Evolutionary conservation across 2,113 vertebrate species (phyloP), one percentile per base, ranked within the genome.

Genomic region (Hystrix brachyura): DNA sequence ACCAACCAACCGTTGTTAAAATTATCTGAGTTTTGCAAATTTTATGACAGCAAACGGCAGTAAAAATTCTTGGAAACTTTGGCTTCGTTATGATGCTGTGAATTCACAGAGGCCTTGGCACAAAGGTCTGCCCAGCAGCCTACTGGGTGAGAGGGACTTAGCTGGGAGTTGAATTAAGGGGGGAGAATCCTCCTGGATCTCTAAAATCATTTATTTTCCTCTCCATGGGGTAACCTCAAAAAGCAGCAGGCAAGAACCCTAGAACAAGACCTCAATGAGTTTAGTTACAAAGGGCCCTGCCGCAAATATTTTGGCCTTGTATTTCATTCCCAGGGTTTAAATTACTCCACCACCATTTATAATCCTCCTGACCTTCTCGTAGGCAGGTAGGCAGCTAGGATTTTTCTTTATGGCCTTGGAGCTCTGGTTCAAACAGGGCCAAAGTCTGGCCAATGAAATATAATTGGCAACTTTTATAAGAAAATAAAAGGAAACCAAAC

Each of bases 241-340:
- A 94, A 86, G 89, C 83, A 48, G 67, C 29, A 78, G 53, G 19
- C 74, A 72, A 71, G 72, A 74, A 64, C 59, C 67, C 23, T 32
- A 87, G 57, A 95, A 83, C 57, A 94, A 90, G 96, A 87, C 46
- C 74, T 71, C 59, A 62, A 65, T 71, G 57, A 94, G 25, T 71
- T 93, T 83, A 94, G 80, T 91, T 34, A 83, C 53, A 17, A 55
- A 87, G 94, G 69, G 62, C 48, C 23, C 92, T 94, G 80, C 62
- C 91, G 76, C 57, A 90, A 90, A 90, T 29, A 84, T 72, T 69
- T 87, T 76, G 96, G 76, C 81, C 87, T 94, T 85, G 53, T 60
- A 62, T 87, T 96, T 90, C 55, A 27, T 85, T 94, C 84, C 69
- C 81, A 15, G 59, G 62, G 85, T 80, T 90, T 83, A 48, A 95